A percentile compares a stretch with the other conserved stretches of the same genome.
Conservation (phyloP, 2,113 vertebrate species). For the Callopanchax toddi region DNA sequence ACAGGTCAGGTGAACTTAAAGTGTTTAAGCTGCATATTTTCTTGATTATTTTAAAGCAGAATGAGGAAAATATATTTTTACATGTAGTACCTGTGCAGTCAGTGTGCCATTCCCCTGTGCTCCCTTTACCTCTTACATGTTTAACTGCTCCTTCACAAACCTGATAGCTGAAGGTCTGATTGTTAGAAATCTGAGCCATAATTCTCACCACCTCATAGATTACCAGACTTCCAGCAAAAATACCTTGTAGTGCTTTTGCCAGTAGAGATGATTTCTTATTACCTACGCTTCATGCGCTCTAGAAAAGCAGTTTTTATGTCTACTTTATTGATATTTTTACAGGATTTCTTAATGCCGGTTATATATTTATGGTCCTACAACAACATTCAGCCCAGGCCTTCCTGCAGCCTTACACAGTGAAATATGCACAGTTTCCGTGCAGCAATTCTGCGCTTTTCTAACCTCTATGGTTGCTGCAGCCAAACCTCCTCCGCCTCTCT, state of each 20-base stretch:
- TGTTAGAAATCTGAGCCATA: slow-evolving; percentile 28
- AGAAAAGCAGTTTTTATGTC: background rate
- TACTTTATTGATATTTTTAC: background rate
- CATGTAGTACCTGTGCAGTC: slow-evolving; percentile 3
- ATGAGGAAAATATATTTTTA: background rate
- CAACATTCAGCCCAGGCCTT: slow-evolving; percentile 6
- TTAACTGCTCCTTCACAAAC: slow-evolving; percentile 8
- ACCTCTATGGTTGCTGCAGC: slow-evolving; percentile 43
- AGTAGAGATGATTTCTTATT: background rate
- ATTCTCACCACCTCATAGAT: slow-evolving; percentile 25
- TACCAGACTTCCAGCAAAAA: slow-evolving; percentile 13
- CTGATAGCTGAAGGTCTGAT: slow-evolving; percentile 19
- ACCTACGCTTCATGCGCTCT: background rate
- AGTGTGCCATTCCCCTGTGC: slow-evolving; percentile 29
- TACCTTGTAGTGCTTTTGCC: background rate
- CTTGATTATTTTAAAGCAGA: too few species aligned
- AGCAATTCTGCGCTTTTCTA: slow-evolving; percentile 25
- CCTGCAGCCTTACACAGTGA: slow-evolving; percentile 34
- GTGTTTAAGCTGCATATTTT: too few species aligned
- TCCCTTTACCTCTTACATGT: slow-evolving; percentile 33
- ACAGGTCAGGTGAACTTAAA: slow-evolving; percentile 3
- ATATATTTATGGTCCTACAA: background rate
- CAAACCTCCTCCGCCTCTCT: slow-evolving; percentile 47
- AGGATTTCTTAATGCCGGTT: background rate
- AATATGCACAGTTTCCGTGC: slow-evolving; percentile 22